phyloP scores from a whole-genome alignment of 2,113 vertebrate genomes.

The Felis catus region DNA sequence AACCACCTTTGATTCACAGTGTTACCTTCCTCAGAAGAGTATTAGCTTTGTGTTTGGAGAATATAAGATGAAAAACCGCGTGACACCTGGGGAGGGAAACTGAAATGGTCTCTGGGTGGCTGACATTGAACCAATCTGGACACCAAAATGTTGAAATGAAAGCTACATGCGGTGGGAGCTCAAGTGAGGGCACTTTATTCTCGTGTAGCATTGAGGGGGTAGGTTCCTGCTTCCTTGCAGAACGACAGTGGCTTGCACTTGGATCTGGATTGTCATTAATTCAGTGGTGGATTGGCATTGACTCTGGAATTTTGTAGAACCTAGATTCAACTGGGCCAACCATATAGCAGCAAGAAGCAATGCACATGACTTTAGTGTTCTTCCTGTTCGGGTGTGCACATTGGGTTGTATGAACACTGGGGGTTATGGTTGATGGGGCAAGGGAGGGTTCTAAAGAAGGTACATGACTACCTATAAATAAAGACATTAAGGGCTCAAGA shows the following conservation, averaged over 20 bases:
- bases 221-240: neutral
- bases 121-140: neutral
- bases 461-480: neutral
- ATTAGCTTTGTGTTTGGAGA: neutral
- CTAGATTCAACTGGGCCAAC: neutral
- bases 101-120: neutral
- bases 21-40: neutral
- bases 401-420: neutral
- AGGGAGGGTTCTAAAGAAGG: neutral
- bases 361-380: neutral
- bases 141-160: neutral
- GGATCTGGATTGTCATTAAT: neutral
- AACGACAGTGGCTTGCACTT: neutral
- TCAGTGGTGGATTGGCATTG: neutral
- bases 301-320: neutral
- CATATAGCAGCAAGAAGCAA: neutral
- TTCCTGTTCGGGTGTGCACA: neutral
- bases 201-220: neutral
- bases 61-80: neutral
- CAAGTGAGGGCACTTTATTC: neutral
- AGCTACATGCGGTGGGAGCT: neutral
- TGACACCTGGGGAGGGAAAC: neutral
- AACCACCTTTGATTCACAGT: neutral
- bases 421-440: neutral
- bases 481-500: neutral